These are phyloP conservation scores for Kradibia gibbosae DNA, from an alignment of 1,140 invertebrate genomes.

Conservation along the genomic window DNA sequence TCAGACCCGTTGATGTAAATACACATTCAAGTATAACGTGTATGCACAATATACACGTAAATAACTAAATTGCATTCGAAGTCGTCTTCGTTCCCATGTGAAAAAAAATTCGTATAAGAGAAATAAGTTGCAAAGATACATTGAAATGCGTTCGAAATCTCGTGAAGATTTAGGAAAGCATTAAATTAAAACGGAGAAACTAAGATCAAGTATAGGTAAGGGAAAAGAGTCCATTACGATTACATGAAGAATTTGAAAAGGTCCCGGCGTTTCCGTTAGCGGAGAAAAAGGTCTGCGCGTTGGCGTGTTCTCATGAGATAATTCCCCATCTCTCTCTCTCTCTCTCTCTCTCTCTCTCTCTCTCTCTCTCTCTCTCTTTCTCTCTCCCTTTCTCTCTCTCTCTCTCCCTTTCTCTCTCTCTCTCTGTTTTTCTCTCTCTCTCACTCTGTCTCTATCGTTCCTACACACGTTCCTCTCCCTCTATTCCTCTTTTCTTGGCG, in stretches of 20 bases:
- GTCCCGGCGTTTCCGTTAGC: background rate
- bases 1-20: conserved; percentile 45
- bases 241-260: background rate
- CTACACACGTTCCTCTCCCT: background rate
- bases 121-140: background rate
- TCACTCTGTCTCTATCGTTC: background rate
- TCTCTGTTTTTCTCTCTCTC: background rate
- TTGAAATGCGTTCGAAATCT: background rate
- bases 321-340: background rate
- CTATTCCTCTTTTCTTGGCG: background rate
- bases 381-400: background rate
- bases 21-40: conserved; percentile 11
- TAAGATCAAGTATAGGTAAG: background rate
- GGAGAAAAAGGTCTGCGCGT: conserved; percentile 26
- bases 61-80: background rate
- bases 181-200: conserved; percentile 37
- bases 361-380: background rate
- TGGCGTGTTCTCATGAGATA: conserved; percentile 34
- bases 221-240: conserved; percentile 3
- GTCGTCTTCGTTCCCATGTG: background rate
- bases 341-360: background rate
- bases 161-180: conserved; percentile 44
- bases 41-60: background rate
- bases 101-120: background rate
- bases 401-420: background rate